Base-by-base conservation (phyloP, 2,888 invertebrate species). In the Poecilobothrus nobilitatus region DNA sequence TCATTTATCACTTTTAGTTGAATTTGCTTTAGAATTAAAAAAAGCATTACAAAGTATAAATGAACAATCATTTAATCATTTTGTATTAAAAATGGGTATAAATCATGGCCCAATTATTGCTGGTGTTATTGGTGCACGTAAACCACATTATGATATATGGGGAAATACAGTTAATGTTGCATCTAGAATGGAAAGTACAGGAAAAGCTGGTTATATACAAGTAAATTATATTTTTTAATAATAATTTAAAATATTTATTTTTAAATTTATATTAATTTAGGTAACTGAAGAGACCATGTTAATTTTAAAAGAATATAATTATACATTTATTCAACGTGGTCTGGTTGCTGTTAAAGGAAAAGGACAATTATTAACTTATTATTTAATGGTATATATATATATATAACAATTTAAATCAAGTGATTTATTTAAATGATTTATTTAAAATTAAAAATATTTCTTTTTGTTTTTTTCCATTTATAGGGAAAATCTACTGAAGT, bases 161-260 rank as follows among this genome's bases (percentile, higher is more conserved):
- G 96, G 96, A 1, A 96, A 97, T 79, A 95, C 96, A 0, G 96
- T 97, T 20, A 98, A 98, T 79, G 97, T 98, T 1, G 96, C 97
- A 8, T 95, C 95, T 0, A 85, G 97, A 70, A 98, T 98, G 97
- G 97, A 98, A 80, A 95, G 95, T 78, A 97, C 97, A 0, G 97
- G 97, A 71, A 95, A 95, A 84, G 94, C 94, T 68, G 95, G 95
- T 7, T 92, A 91, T 74, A 92, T 95, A 76, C 95, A 97, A 89
- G 95, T 95, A 76, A 70, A 22, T 21, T 63, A 9, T 20, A 18
- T 63, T 62, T 20, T 53, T 66, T 63, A 63, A 20, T 20, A 10
- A 34, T 3, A 34, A 37, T 37, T 61, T 68, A 12, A 22, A 27
- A 27, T 66, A 64, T 21, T 61, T 67, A 2, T 61, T 12, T 62